Conservation (phyloP, 1,140 invertebrate species). For the Pseudoatta argentina region DNA sequence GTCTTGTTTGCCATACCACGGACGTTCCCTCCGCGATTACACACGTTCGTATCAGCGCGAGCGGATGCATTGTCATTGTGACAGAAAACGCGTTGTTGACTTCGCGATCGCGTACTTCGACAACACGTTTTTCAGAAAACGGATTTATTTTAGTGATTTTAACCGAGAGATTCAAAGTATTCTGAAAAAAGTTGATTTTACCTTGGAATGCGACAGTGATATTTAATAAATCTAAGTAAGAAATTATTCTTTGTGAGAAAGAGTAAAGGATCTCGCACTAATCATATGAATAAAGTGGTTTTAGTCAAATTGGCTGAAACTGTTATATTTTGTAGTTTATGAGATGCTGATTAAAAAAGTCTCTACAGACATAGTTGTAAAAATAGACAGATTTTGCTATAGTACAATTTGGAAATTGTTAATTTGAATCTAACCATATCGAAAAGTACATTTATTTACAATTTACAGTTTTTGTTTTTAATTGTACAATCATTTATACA, state of each 20-base stretch:
- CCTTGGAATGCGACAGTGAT: background rate
- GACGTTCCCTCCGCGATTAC: conserved; percentile 46
- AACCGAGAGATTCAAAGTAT: conserved; percentile 4
- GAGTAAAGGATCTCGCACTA: background rate
- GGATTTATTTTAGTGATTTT: conserved; percentile 7
- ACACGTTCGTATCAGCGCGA: conserved; percentile 30
- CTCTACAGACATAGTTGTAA: no score
- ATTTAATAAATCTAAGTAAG: background rate
- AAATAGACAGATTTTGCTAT: no score
- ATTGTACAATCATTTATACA: no score
- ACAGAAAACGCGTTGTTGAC: conserved; percentile 35
- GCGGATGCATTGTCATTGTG: conserved; percentile 47
- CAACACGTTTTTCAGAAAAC: background rate
- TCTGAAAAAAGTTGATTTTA: background rate
- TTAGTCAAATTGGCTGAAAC: no score
- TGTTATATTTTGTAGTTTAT: no score
- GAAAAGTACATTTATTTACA: no score
- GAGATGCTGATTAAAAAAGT: no score
- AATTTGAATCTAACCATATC: no score
- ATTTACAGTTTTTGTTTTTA: no score
- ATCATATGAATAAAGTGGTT: no score
- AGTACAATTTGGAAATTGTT: no score
- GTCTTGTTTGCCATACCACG: conserved; percentile 74
- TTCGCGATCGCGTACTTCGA: conserved; percentile 18
- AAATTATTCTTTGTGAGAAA: background rate